Evolutionary conservation across 1,140 invertebrate genomes (phyloP).

Genomic region (Drosophila ambigua): DNA sequence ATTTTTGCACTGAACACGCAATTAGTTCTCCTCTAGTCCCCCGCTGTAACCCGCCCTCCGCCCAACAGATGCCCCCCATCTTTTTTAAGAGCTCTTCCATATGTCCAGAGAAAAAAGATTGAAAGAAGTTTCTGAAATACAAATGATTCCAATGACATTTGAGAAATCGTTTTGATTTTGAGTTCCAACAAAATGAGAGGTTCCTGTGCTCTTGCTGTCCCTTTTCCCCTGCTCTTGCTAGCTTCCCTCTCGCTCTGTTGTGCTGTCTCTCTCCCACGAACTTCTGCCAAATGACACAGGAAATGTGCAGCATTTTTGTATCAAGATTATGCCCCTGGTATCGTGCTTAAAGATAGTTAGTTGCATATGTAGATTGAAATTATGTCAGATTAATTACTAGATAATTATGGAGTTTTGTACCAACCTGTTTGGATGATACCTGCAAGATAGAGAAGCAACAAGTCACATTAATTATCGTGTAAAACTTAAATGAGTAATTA

Average conservation of each 20-base stretch:
- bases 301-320: constrained; percentile 21
- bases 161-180: constrained; percentile 66
- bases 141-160: constrained; percentile 55
- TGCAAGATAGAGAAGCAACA: no score
- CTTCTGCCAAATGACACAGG: constrained; percentile 39
- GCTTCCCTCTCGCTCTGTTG: not conserved
- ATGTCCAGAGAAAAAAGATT: constrained; percentile 33
- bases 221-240: not conserved
- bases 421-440: not conserved
- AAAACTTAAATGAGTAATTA: no score
- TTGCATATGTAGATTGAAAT: constrained; percentile 30
- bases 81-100: constrained; percentile 14
- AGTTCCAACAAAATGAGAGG: constrained; percentile 30
- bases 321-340: constrained; percentile 27
- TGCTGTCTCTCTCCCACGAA: not conserved
- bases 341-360: constrained; percentile 11
- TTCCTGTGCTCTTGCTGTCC: constrained; percentile 1
- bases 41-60: not conserved
- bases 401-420: constrained; percentile 14
- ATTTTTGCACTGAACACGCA: constrained; percentile 78
- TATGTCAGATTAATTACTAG: constrained; percentile 16
- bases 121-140: constrained; percentile 50
- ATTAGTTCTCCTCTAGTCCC: constrained; percentile 64
- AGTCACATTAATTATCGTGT: no score
- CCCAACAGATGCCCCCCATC: not conserved